These are phyloP conservation scores for Bombylius major DNA, from an alignment of 2,888 invertebrate genomes.

Conservation along the genomic window DNA sequence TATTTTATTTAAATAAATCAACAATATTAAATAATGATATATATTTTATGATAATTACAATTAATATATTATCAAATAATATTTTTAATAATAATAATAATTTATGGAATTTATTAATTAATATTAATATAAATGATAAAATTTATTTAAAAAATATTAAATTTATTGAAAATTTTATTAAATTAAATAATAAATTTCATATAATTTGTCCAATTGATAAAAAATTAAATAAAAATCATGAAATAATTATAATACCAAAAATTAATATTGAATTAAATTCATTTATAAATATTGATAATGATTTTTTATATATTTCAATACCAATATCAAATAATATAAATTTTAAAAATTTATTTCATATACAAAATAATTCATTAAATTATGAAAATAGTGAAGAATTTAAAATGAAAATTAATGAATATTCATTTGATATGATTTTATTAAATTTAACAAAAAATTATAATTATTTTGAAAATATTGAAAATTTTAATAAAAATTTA, in stretches of 20 bases:
- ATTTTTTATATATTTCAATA: conserved; percentile 7
- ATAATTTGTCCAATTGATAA: conserved; percentile 6
- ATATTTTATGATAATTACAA: conserved; percentile 7
- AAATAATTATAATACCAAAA: conserved; percentile 4
- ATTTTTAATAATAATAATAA: conserved; percentile 5
- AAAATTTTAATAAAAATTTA: neutral
- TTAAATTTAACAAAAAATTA: neutral
- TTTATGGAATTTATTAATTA: conserved; percentile 5
- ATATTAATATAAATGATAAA: neutral
- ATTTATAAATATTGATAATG: conserved; percentile 4
- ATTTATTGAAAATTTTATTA: neutral
- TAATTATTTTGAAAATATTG: neutral
- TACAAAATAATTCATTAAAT: neutral
- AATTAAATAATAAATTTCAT: neutral
- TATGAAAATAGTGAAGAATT: neutral
- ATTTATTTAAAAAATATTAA: neutral
- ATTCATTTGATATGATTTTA: neutral
- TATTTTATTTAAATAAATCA: neutral
- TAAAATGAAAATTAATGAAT: neutral
- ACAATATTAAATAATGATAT: neutral
- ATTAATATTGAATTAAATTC: conserved; percentile 6
- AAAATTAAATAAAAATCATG: neutral
- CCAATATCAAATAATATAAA: neutral
- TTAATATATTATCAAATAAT: conserved; percentile 3
- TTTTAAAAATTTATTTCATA: conserved; percentile 6